Conservation (phyloP, 2,113 vertebrate species). For the Synchiropus splendidus region DNA sequence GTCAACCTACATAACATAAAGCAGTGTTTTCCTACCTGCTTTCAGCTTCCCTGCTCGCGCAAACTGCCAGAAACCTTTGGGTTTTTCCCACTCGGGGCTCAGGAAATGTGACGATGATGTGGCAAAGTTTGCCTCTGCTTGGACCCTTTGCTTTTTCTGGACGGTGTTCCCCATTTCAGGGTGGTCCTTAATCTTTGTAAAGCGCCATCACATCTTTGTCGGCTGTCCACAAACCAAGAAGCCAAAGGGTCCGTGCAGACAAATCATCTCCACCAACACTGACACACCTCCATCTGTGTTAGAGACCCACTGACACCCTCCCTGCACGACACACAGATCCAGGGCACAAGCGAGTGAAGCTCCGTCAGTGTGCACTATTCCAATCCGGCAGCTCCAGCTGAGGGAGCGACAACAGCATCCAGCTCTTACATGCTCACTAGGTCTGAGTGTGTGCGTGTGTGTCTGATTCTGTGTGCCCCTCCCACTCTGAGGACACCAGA, state of each 20-base stretch:
- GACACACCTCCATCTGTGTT: neutral
- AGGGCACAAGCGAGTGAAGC: constrained; percentile 22
- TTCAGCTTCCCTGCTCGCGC: constrained; percentile 59
- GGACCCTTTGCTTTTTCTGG: constrained; percentile 75
- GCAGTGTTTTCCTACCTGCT: constrained; percentile 66
- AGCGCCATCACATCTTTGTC: constrained; percentile 17
- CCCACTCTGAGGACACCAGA: constrained; percentile 42
- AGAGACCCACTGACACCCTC: constrained; percentile 6
- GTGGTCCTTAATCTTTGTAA: constrained; percentile 18
- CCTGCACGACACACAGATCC: constrained; percentile 26
- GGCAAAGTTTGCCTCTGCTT: constrained; percentile 11
- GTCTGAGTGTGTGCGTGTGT: constrained; percentile 12
- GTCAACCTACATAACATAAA: neutral
- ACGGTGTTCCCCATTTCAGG: constrained; percentile 80
- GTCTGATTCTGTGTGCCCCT: constrained; percentile 34
- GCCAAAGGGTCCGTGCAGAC: no score
- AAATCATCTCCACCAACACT: neutral
- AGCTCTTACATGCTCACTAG: constrained; percentile 34
- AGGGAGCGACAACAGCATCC: constrained; percentile 39
- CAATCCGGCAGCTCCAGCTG: constrained; percentile 12
- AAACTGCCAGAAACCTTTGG: constrained; percentile 70
- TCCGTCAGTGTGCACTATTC: constrained; percentile 4
- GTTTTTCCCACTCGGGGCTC: constrained; percentile 30
- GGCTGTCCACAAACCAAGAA: neutral
- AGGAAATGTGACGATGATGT: neutral